A percentile compares a stretch with the other conserved stretches of the same genome.
Evolutionary conservation across 2,888 invertebrate species (phyloP).

Genomic region (Synanthedon myopaeformis): DNA sequence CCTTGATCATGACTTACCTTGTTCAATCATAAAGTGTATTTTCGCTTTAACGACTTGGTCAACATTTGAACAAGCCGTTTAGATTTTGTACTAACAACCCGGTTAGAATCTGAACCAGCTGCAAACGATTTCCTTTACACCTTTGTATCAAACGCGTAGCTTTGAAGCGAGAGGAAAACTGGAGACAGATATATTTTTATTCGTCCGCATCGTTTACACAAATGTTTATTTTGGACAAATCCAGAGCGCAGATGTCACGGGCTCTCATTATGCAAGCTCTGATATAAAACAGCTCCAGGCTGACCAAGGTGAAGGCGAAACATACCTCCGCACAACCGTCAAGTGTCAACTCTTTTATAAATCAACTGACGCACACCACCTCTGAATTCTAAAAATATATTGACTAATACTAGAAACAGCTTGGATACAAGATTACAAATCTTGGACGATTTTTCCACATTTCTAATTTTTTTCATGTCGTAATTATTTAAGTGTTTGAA

Average conservation of each 20-base stretch:
- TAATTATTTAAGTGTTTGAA: neutral
- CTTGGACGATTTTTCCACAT: neutral
- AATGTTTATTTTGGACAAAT: conserved; percentile 53
- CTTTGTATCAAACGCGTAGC: neutral
- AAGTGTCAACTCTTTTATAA: conserved; percentile 46
- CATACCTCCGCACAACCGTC: conserved; percentile 25
- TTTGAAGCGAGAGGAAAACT: neutral
- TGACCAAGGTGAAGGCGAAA: conserved; percentile 62
- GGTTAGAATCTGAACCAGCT: neutral
- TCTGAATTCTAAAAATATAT: conserved; percentile 24
- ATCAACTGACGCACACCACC: conserved; percentile 42
- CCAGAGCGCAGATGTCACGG: conserved; percentile 44
- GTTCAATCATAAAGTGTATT: conserved; percentile 22
- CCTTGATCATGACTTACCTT: conserved; percentile 34
- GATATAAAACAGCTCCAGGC: conserved; percentile 46
- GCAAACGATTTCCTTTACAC: neutral
- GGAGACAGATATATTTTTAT: conserved; percentile 39
- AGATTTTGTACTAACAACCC: conserved; percentile 19
- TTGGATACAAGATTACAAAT: conserved; percentile 1
- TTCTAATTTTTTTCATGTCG: neutral
- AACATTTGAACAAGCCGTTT: neutral
- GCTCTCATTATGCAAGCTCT: conserved; percentile 40
- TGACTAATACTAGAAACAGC: conserved; percentile 4
- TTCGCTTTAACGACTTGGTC: conserved; percentile 20
- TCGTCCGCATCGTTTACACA: conserved; percentile 44